Conservation (phyloP, 1,140 invertebrate species). For the Leptonema lineaticorne region DNA sequence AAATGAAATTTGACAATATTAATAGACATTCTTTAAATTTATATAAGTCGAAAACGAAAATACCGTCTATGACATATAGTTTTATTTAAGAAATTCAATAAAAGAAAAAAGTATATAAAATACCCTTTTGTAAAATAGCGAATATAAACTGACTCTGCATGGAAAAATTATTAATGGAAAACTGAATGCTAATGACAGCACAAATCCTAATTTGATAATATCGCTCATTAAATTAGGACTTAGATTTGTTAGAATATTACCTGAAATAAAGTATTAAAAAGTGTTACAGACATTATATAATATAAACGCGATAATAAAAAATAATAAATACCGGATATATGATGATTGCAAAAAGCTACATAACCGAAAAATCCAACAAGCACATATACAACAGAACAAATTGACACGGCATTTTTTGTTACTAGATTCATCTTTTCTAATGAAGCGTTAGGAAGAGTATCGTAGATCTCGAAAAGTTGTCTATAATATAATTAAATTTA, state of each 20-base stretch:
- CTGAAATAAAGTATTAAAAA: constrained; percentile 56
- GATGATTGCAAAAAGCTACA: constrained; percentile 81
- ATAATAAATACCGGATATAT: constrained; percentile 58
- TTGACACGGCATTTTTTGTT: constrained; percentile 84
- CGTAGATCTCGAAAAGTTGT: constrained; percentile 95
- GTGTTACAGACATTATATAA: neutral
- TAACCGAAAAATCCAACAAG: constrained; percentile 94
- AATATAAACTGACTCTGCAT: constrained; percentile 90
- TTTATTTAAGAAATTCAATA: neutral
- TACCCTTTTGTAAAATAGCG: constrained; percentile 85
- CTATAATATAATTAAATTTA: constrained; percentile 53
- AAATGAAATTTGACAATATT: neutral
- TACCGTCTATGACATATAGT: too few relatives aligned
- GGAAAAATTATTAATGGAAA: constrained; percentile 97
- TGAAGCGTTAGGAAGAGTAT: constrained; percentile 82
- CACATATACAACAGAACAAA: constrained; percentile 86
- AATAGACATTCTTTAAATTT: neutral
- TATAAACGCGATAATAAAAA: neutral
- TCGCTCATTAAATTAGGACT: constrained; percentile 77
- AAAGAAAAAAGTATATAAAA: constrained; percentile 34
- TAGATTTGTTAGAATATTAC: constrained; percentile 89
- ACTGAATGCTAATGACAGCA: constrained; percentile 91
- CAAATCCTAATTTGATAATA: constrained; percentile 90
- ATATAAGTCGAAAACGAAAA: too few relatives aligned
- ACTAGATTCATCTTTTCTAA: constrained; percentile 87